Conservation (phyloP, 2,888 invertebrate genomes). For the Xiphydria camelus region DNA sequence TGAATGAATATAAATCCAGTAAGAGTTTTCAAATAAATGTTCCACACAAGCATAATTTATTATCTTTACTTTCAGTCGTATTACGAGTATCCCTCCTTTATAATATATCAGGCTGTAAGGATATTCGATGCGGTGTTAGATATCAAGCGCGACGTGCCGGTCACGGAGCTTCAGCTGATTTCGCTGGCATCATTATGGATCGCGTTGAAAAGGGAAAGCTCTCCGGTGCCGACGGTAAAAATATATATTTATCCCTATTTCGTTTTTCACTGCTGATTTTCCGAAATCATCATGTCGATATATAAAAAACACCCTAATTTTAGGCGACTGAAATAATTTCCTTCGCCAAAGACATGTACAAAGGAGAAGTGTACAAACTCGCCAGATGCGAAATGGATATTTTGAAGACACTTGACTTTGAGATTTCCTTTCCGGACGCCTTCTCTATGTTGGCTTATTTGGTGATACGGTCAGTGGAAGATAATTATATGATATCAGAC, state of each 20-base stretch:
- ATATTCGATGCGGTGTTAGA: constrained; percentile 40
- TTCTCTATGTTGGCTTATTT: constrained; percentile 31
- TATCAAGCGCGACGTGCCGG: constrained; percentile 14
- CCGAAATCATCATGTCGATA: neutral
- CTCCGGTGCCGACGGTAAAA: constrained; percentile 29
- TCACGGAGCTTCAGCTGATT: no score
- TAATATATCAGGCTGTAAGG: constrained; percentile 39
- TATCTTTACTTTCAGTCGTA: constrained; percentile 27
- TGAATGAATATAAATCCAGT: neutral
- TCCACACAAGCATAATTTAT: neutral
- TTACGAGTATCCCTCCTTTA: constrained; percentile 28
- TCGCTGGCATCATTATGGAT: constrained; percentile 44
- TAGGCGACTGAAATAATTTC: constrained; percentile 33
- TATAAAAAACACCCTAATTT: neutral
- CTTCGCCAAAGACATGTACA: constrained; percentile 27
- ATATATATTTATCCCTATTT: neutral
- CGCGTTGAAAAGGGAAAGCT: constrained; percentile 34
- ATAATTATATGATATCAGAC: neutral
- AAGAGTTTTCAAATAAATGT: neutral
- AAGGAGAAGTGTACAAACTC: constrained; percentile 21
- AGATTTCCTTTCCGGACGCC: constrained; percentile 39
- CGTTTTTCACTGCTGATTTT: neutral
- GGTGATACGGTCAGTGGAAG: constrained; percentile 16
- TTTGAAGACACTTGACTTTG: constrained; percentile 31
- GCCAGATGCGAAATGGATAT: constrained; percentile 33